Evolutionary conservation across 2,888 invertebrate species (phyloP), one percentile per base, ranked within the genome.

Genomic region (Patella pellucida): DNA sequence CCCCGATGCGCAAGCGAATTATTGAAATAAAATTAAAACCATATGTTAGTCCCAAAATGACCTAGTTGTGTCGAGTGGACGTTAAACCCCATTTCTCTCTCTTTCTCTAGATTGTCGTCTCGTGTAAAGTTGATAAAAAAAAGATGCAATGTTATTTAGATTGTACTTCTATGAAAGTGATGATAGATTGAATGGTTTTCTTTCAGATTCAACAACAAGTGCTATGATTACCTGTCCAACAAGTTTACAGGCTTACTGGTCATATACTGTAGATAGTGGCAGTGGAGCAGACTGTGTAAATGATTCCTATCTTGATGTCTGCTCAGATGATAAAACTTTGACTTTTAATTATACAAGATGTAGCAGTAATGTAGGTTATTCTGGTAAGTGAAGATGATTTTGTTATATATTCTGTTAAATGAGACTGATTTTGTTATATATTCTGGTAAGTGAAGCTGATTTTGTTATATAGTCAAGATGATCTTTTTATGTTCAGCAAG

Each of bases 301-400:
- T 52, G 71, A 68, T 14, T 80, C 82, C 2, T 75, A 72, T 67
- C 70, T 85, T 52, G 79, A 84, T 41, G 83, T 81, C 16, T 85
- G 84, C 71, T 79, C 82, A 14, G 76, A 79, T 12, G 73, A 75
- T 41, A 75, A 77, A 52, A 75, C 81, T 51, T 69, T 85, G 41
- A 73, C 77, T 3, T 82, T 72, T 72, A 84, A 85, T 76, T 80
- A 82, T 71, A 84, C 83, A 4, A 31, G 76, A 27, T 85, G 85
- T 77, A 75, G 72, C 15, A 80, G 83, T 1, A 31, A 73, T 0
- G 80, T 80, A 41, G 76, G 83, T 69, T 84, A 82, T 54, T 82
- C 85, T 52, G 67, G 85, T 85, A 76, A 76, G 76, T 72, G 3
- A 27, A 23, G 4, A 9, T 15, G 12, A 69, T 31, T 19, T 31